Percentiles rank a stretch among this genome's conserved stretches.
Conservation (phyloP, 2,797 vertebrate species). For the Sarcophilus harrisii region DNA sequence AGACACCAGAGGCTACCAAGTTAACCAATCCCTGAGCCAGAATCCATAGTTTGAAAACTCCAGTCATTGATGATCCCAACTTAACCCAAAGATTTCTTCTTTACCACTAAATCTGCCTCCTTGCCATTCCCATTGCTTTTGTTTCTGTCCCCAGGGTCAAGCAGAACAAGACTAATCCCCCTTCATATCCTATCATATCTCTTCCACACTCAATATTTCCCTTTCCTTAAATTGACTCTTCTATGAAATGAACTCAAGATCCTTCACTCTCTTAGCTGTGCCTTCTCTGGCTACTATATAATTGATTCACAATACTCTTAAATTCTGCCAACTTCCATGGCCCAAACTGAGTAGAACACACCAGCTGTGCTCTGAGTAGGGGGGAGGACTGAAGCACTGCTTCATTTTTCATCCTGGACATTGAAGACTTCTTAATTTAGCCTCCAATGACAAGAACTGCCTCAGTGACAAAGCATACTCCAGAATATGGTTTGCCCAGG, state of each 20-base stretch:
- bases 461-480: background rate
- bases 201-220: background rate
- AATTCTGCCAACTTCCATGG: background rate
- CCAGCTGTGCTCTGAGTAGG: background rate
- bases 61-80: background rate
- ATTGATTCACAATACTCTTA: background rate
- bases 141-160: background rate
- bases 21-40: background rate
- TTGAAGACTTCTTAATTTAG: background rate
- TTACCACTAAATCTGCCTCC: background rate
- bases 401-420: background rate
- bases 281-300: background rate
- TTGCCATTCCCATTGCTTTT: background rate
- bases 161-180: background rate
- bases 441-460: background rate
- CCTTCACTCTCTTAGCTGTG: background rate
- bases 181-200: background rate
- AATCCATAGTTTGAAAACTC: too few relatives aligned
- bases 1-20: background rate
- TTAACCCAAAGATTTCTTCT: background rate
- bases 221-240: background rate
- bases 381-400: background rate
- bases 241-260: background rate
- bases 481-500: slow-evolving; percentile 18
- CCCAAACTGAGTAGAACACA: background rate